Evolutionary conservation across 2,113 vertebrate species (phyloP), one percentile per base, ranked within the genome.

Genomic region (Cryptomyrus ogoouensis): DNA sequence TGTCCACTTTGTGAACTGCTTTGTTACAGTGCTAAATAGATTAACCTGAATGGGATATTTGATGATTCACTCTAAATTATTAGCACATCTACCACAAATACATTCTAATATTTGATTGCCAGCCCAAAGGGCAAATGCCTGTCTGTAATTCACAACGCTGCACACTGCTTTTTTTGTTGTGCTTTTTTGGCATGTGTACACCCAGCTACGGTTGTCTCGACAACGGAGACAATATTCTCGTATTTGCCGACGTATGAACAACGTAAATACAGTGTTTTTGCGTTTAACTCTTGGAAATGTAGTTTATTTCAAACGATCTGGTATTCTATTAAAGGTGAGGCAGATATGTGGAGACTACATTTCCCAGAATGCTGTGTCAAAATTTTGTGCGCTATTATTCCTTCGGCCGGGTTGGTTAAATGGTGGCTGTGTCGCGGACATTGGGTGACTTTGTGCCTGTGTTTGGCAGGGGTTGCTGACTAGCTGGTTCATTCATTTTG

Each of bases 381-480:
- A 52, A 19, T 39, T 44, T 42, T 50, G 10, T 91, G 91, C 94
- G 92, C 92, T 94, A 92, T 17, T 91, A 91, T 91, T 87, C 8
- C 39, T 39, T 66, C 85, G 90, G 92, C 91, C 90, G 92, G 89
- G 62, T 93, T 91, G 93, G 91, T 92, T 92, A 91, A 91, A 92
- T 91, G 88, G 90, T 95, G 94, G 92, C 92, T 88, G 91, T 92
- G 92, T 91, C 90, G 53, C 95, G 93, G 95, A 94, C 95, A 91
- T 94, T 96, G 94, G 94, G 95, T 96, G 96, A 96, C 96, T 96
- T 96, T 96, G 96, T 94, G 35, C 17, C 90, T 70, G 91, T 92
- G 88, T 92, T 89, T 86, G 88, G 89, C 90, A 53, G 87, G 5
- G 74, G 66, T 70, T 6, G 91, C 92, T 91, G 84, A 90, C 53